Evolutionary conservation across 2,888 invertebrate species (phyloP), one percentile per base, ranked within the genome.

Genomic region (Rhaphigaster nebulosa): DNA sequence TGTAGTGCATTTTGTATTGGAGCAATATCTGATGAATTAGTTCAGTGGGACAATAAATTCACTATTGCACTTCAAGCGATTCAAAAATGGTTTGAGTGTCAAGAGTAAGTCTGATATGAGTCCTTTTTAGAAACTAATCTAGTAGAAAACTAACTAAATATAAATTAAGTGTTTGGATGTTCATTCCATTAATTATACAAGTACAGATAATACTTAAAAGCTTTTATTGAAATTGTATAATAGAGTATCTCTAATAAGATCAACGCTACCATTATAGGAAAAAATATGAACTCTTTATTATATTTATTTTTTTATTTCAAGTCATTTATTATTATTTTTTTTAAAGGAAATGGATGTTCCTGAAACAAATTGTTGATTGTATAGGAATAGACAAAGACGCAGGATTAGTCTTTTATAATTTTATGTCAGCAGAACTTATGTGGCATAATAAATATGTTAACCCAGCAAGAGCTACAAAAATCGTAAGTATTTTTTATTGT

Each of bases 361-460:
- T 84, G n/a, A 84, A 84, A 12, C 34, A 70, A 34, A 5, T 70
- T 1, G 70, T 70, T 34, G 84, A 84, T 84, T 45, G 45, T 15
- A 45, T 84, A 23, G 15, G 45, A 26, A 23, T 41, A 12, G 84
- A 70, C 70, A 70, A 8, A 18, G 70, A 70, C 8, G 70, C 70
- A 34, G 20, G 70, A 8, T 20, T 34, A 70, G 70, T 70, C 6
- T 34, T 70, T 5, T 70, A 45, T 45, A 45, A 45, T 84, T 84
- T 84, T 45, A 13, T 84, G 26, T n/a, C 45, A 41, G 84, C 84
- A 26, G 84, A 84, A 38, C 41, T 84, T 4, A n/a, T 84, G 45
- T 84, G 84, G 84, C 84, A 84, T n/a, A 84, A 45, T 45, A 84
- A 84, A 45, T 45, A 26, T 45, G 84, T 84, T 6, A 45, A 41